These are phyloP conservation scores for Isurus oxyrinchus DNA, from an alignment of 2,113 vertebrate genomes.

Conservation along the genomic window DNA sequence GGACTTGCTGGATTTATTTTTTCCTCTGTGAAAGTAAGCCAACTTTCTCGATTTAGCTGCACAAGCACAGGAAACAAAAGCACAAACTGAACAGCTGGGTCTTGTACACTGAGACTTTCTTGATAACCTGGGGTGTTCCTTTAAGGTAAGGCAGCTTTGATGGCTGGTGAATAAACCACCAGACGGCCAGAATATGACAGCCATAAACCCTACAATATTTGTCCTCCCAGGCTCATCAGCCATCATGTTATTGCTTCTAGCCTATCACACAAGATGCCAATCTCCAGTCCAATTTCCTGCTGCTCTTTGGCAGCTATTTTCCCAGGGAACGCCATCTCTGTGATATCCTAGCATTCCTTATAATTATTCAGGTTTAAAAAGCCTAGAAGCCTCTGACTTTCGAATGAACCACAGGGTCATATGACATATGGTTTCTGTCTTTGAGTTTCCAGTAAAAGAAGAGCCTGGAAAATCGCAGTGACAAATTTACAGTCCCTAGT, in stretches of 20 bases:
- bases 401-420: conserved; percentile 33
- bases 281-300: conserved; percentile 39
- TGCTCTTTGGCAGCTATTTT: conserved; percentile 43
- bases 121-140: conserved; percentile 23
- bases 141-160: conserved; percentile 40
- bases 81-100: neutral
- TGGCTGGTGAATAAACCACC: conserved; percentile 47
- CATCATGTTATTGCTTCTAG: conserved; percentile 40
- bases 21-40: neutral
- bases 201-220: conserved; percentile 39
- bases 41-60: neutral
- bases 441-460: conserved; percentile 47
- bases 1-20: conserved; percentile 6
- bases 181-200: conserved; percentile 46
- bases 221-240: conserved; percentile 47
- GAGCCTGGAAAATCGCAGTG: neutral
- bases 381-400: conserved; percentile 48
- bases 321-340: conserved; percentile 48
- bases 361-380: conserved; percentile 48
- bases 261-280: conserved; percentile 41
- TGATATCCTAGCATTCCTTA: conserved; percentile 47
- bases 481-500: neutral
- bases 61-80: neutral
- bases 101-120: neutral
- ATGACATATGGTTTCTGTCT: conserved; percentile 51